Percentiles rank a stretch among this genome's conserved stretches.
phyloP scores from a whole-genome alignment of 2,888 invertebrate genomes.

The Biston betularia region DNA sequence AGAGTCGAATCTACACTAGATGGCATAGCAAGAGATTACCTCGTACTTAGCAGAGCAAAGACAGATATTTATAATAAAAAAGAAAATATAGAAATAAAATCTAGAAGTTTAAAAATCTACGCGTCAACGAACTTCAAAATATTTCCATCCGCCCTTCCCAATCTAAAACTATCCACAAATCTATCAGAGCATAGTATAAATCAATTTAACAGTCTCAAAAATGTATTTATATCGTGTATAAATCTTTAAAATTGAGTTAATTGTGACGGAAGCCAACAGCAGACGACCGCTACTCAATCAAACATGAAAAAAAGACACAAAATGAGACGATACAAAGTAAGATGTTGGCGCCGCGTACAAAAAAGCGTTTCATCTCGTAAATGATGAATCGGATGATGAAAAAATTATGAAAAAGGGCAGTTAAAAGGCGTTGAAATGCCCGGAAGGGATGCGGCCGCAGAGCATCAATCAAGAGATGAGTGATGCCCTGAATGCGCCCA shows the following conservation, averaged over 20 bases:
- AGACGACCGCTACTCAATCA: conserved; percentile 67
- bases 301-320: conserved; percentile 45
- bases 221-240: conserved; percentile 47
- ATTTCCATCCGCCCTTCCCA: conserved; percentile 23
- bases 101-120: background rate
- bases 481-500: conserved; percentile 37
- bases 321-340: conserved; percentile 43
- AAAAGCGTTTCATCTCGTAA: conserved; percentile 74
- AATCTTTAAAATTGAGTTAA: conserved; percentile 57
- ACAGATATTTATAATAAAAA: too few species aligned
- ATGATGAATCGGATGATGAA: conserved; percentile 66
- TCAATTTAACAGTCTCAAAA: conserved; percentile 42
- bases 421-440: conserved; percentile 63
- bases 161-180: conserved; percentile 26
- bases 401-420: conserved; percentile 53
- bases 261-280: conserved; percentile 63
- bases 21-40: too few species aligned
- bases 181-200: conserved; percentile 38
- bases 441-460: conserved; percentile 64
- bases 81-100: background rate
- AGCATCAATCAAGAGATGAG: conserved; percentile 62
- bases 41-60: too few species aligned
- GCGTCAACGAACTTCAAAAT: conserved; percentile 23
- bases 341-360: conserved; percentile 65
- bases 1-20: too few species aligned